A percentile compares a stretch with the other conserved stretches of the same genome.
phyloP scores from a whole-genome alignment of 2,113 vertebrate species.

The Neomonachus schauinslandi region DNA sequence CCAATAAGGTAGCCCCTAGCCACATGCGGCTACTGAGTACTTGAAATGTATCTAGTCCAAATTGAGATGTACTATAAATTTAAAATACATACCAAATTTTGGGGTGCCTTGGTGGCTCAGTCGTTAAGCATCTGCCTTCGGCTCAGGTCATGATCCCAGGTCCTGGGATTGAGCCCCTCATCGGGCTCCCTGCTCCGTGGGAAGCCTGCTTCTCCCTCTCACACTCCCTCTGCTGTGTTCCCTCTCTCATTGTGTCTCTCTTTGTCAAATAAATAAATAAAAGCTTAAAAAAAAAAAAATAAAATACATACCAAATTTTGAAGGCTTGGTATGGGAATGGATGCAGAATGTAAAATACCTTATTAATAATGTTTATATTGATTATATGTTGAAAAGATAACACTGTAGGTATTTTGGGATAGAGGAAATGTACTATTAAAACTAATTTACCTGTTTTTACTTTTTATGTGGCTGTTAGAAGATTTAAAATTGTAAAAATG shows the following conservation, averaged over 20 bases:
- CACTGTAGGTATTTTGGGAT: background rate
- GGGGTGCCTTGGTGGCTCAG: background rate
- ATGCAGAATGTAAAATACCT: constrained; percentile 34
- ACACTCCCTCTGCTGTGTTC: too few species aligned
- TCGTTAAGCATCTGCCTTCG: too few species aligned
- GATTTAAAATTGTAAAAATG: background rate
- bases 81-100: background rate
- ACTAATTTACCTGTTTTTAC: constrained; percentile 27
- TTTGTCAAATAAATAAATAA: too few species aligned
- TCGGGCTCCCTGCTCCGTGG: too few species aligned
- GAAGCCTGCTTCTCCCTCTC: too few species aligned
- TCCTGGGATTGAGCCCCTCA: too few species aligned
- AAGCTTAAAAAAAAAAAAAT: too few species aligned
- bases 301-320: background rate
- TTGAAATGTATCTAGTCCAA: constrained; percentile 18
- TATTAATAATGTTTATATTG: constrained; percentile 49
- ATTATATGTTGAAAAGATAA: constrained; percentile 4
- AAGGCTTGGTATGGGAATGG: background rate
- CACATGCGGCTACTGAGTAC: background rate
- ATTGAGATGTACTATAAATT: constrained; percentile 10
- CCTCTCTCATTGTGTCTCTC: too few species aligned
- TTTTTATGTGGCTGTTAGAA: constrained; percentile 49
- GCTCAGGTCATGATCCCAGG: too few species aligned
- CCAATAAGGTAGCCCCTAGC: background rate
- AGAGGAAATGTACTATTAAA: constrained; percentile 39